Percentiles rank a stretch among this genome's conserved stretches.
Conservation (phyloP, 2,797 vertebrate genomes). For the Diplodus puntazzo region DNA sequence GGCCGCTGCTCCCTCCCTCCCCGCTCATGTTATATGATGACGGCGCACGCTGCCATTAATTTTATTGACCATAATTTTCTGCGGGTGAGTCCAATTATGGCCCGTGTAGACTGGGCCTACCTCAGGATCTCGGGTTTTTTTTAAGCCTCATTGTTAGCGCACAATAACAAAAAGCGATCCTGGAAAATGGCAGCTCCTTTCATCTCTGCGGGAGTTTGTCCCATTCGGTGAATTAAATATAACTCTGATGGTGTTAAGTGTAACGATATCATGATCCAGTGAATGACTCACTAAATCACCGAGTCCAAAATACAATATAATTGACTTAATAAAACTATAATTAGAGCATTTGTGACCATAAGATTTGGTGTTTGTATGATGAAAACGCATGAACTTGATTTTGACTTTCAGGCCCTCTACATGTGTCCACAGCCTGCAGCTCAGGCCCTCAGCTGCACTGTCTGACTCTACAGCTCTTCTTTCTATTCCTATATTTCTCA, state of each 20-base stretch:
- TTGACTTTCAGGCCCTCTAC: not conserved
- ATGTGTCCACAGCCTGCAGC: not conserved
- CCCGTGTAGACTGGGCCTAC: constrained; percentile 25
- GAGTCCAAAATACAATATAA: not conserved
- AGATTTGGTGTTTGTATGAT: not conserved
- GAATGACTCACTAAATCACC: not conserved
- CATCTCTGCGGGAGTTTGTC: not conserved
- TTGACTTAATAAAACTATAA: not conserved
- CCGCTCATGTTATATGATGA: constrained; percentile 48
- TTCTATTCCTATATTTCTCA: not conserved
- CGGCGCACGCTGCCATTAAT: constrained; percentile 63
- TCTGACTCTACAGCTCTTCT: not conserved
- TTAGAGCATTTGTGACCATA: no score
- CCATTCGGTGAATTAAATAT: not conserved
- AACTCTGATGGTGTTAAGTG: not conserved
- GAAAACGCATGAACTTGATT: not conserved
- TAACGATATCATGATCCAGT: not conserved
- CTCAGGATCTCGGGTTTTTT: constrained; percentile 28
- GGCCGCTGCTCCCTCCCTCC: constrained; percentile 22
- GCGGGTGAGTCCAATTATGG: constrained; percentile 50
- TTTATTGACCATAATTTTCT: constrained; percentile 73
- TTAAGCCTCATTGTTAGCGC: constrained; percentile 23
- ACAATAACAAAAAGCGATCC: constrained; percentile 5
- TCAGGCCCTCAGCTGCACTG: not conserved
- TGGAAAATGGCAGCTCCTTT: constrained; percentile 18